A percentile compares a stretch with the other conserved stretches of the same genome.
Evolutionary conservation across 64 coral and sea anemone genomes (phyloP).

Genomic region (Catalaphyllia jardinei): DNA sequence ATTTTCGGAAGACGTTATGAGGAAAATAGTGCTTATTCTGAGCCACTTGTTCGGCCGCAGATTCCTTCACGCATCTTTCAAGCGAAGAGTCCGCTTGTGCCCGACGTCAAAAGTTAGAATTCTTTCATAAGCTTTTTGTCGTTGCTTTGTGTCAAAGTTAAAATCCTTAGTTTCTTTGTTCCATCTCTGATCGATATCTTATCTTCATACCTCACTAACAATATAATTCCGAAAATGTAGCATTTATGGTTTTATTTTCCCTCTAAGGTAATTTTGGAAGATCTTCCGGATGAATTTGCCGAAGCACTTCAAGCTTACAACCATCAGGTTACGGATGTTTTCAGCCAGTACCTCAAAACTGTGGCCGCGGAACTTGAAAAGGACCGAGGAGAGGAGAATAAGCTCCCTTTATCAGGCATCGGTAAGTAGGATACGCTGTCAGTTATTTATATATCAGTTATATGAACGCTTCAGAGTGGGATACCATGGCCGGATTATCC

Average conservation of each 20-base stretch:
- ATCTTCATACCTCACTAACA: no score
- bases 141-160: no score
- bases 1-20: constrained; percentile 62
- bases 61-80: not conserved
- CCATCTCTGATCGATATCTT: no score
- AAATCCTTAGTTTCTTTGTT: no score
- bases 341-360: constrained; percentile 61
- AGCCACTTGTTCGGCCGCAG: constrained; percentile 60
- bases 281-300: constrained; percentile 40
- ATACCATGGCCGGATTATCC: no score
- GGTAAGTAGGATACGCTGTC: constrained; percentile 20
- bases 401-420: constrained; percentile 67
- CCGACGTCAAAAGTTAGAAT: constrained; percentile 45
- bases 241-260: not conserved
- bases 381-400: constrained; percentile 53
- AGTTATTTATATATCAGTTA: no score
- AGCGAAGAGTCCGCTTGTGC: constrained; percentile 1
- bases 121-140: no score
- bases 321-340: constrained; percentile 48
- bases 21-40: constrained; percentile 62
- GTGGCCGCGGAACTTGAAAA: constrained; percentile 39
- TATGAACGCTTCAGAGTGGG: no score
- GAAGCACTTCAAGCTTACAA: constrained; percentile 57
- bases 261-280: constrained; percentile 58
- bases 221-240: no score